Conservation (phyloP, 1,140 invertebrate species). For the Drosophila rhopaloa region DNA sequence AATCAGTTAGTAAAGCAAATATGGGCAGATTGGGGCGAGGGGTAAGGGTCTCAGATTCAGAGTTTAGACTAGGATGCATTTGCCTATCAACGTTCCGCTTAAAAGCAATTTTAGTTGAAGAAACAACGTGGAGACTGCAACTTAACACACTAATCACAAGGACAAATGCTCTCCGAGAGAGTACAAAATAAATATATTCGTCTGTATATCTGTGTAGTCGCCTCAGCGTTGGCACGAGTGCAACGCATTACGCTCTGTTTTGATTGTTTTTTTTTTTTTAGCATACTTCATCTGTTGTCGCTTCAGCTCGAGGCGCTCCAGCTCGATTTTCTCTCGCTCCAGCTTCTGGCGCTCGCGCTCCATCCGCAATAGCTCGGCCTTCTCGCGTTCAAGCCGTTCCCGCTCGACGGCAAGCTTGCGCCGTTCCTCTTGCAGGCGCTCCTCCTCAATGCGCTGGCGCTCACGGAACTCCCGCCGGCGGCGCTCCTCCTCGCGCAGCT, state of each 20-base stretch:
- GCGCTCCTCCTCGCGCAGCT: conserved; percentile 91
- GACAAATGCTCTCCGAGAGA: conserved; percentile 59
- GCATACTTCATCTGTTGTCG: conserved; percentile 89
- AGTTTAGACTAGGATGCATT: conserved; percentile 50
- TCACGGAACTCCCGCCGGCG: conserved; percentile 91
- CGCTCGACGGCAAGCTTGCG: conserved; percentile 91
- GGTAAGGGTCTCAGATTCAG: conserved; percentile 11
- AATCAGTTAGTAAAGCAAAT: conserved; percentile 28
- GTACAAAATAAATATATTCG: conserved; percentile 47
- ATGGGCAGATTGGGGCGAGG: neutral
- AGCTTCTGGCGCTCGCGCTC: conserved; percentile 92
- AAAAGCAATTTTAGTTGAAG: conserved; percentile 60
- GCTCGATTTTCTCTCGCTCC: conserved; percentile 92
- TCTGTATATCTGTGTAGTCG: conserved; percentile 67
- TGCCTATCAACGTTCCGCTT: conserved; percentile 43
- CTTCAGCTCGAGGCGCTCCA: conserved; percentile 92
- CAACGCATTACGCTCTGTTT: conserved; percentile 41
- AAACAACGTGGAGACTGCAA: conserved; percentile 72
- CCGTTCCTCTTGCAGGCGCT: conserved; percentile 91
- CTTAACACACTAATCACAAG: conserved; percentile 64
- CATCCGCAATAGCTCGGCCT: conserved; percentile 91
- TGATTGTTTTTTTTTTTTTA: conserved; percentile 60
- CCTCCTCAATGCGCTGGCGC: conserved; percentile 91
- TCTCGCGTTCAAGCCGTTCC: conserved; percentile 91
- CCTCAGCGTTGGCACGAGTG: conserved; percentile 31